A percentile compares a stretch with the other conserved stretches of the same genome.
These are phyloP conservation scores for Pangasianodon hypophthalmus DNA, from an alignment of 2,113 vertebrate genomes.

Conservation along the genomic window DNA sequence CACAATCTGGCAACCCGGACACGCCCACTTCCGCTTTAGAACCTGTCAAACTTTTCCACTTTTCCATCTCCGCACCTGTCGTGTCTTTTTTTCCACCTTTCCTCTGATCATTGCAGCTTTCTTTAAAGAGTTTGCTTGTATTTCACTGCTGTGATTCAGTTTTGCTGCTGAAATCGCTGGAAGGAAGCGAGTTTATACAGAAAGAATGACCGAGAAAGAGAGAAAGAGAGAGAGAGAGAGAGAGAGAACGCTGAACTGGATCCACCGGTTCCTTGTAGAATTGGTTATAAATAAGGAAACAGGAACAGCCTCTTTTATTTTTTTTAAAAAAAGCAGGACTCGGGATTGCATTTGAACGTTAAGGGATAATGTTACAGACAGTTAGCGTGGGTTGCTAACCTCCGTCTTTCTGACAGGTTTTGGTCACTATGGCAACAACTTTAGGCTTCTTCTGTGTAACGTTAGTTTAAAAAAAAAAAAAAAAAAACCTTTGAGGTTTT, in stretches of 20 bases:
- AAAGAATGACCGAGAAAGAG: neutral
- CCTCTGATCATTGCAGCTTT: neutral
- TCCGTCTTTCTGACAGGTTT: neutral
- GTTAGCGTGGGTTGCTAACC: neutral
- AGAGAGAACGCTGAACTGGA: conserved; percentile 86
- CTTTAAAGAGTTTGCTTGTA: neutral
- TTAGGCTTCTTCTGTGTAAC: neutral
- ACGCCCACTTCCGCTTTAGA: neutral
- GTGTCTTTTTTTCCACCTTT: neutral
- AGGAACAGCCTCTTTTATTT: conserved; percentile 70
- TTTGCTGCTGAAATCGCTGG: neutral
- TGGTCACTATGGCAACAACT: conserved; percentile 27
- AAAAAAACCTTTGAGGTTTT: neutral
- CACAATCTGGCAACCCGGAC: neutral
- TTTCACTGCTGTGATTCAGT: neutral
- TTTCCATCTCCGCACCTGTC: conserved; percentile 20
- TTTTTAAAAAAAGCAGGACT: conserved; percentile 52
- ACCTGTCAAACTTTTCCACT: conserved; percentile 36
- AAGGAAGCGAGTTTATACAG: neutral
- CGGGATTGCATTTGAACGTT: neutral
- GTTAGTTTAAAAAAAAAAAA: neutral
- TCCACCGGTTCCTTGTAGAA: conserved; percentile 95
- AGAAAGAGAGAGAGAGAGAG: conserved; percentile 3
- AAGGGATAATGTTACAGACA: neutral
- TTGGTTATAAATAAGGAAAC: conserved; percentile 78